Evolutionary conservation across 2,113 vertebrate species (phyloP).

Genomic region (Phoxinus phoxinus): DNA sequence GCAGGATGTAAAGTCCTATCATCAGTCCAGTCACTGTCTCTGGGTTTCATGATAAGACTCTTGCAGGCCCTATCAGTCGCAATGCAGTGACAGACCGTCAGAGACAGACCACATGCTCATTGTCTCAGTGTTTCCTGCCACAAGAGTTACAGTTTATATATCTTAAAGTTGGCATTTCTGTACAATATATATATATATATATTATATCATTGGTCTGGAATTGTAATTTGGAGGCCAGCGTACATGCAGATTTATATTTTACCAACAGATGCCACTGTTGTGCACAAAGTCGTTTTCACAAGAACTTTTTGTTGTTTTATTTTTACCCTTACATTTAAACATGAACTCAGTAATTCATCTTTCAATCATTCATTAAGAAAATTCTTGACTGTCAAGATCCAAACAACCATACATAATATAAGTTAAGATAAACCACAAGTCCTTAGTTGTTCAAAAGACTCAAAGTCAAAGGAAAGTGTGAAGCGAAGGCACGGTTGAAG

Average conservation of each 20-base stretch:
- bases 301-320: background rate
- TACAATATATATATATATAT: background rate
- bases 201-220: background rate
- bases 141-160: background rate
- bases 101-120: conserved; percentile 37
- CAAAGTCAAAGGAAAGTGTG: background rate
- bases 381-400: background rate
- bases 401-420: background rate
- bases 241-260: background rate
- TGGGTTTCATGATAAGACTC: conserved; percentile 58
- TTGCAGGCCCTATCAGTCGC: conserved; percentile 17
- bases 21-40: conserved; percentile 2
- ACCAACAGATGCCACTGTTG: conserved; percentile 30
- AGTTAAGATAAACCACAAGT: background rate
- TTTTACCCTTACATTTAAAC: background rate
- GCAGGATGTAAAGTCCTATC: background rate
- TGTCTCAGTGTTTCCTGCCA: conserved; percentile 24
- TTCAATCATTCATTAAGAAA: background rate
- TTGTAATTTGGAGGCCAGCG: background rate
- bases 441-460: background rate
- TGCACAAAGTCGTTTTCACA: background rate
- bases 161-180: background rate
- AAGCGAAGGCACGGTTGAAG: background rate
- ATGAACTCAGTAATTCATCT: background rate
- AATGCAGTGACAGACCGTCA: conserved; percentile 13